These are phyloP conservation scores for Ditylenchus weischeri DNA, from an alignment of 2,888 invertebrate species.

Conservation along the genomic window DNA sequence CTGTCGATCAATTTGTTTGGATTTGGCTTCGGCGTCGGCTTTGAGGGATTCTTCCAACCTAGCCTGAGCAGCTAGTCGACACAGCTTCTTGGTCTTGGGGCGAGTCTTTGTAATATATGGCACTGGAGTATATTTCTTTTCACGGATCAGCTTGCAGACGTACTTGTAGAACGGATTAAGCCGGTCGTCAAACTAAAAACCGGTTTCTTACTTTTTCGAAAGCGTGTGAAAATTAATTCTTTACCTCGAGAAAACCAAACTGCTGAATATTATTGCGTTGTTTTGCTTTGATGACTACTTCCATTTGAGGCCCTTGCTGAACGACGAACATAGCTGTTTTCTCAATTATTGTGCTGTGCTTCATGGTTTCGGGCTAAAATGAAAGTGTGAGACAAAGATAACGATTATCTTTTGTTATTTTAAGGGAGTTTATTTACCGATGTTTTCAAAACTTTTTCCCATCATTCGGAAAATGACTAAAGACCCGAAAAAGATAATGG, in stretches of 20 bases:
- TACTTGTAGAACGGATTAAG: conserved; percentile 86
- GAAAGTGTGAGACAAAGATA: not conserved
- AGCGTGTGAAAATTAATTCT: no score
- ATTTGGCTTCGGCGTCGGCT: conserved; percentile 21
- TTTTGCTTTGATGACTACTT: conserved; percentile 94
- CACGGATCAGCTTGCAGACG: conserved; percentile 60
- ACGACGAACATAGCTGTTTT: conserved; percentile 70
- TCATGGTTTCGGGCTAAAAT: conserved; percentile 47
- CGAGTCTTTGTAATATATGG: conserved; percentile 19
- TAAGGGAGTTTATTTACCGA: not conserved
- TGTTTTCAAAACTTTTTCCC: not conserved
- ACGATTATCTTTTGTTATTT: not conserved
- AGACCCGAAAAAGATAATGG: no score
- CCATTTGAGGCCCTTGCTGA: conserved; percentile 83
- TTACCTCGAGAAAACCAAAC: conserved; percentile 79
- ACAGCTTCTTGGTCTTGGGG: conserved; percentile 25
- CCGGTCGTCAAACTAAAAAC: conserved; percentile 69
- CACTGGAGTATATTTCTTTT: conserved; percentile 59
- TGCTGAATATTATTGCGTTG: conserved; percentile 65
- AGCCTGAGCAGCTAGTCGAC: conserved; percentile 13
- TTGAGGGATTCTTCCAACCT: conserved; percentile 5
- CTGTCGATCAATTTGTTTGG: not conserved
- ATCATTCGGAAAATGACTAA: no score
- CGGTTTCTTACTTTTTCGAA: no score
- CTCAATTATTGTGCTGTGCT: conserved; percentile 74